Conservation (phyloP, 2,797 vertebrate genomes). For the Micropoecilia bifurca region DNA sequence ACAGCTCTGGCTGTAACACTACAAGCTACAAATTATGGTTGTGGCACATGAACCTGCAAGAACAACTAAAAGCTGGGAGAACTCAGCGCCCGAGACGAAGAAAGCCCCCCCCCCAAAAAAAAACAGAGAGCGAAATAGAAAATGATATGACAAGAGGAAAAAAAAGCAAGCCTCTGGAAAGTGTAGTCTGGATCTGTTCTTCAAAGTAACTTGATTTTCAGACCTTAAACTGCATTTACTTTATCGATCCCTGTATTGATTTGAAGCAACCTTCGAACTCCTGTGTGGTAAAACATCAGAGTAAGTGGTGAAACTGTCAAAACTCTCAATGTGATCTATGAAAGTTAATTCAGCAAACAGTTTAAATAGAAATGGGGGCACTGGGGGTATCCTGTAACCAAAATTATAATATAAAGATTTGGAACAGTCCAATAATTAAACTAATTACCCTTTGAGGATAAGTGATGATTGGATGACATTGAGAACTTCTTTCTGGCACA, state of each 20-base stretch:
- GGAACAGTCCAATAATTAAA: constrained; percentile 77
- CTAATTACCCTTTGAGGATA: constrained; percentile 75
- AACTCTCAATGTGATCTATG: constrained; percentile 56
- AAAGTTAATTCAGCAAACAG: constrained; percentile 67
- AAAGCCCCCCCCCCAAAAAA: neutral
- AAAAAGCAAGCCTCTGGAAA: constrained; percentile 40
- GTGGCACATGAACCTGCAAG: constrained; percentile 49
- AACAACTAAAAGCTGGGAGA: constrained; percentile 65
- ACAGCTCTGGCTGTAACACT: constrained; percentile 59
- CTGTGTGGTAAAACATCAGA: constrained; percentile 68
- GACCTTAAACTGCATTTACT: constrained; percentile 50
- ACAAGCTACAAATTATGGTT: constrained; percentile 64
- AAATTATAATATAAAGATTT: constrained; percentile 75
- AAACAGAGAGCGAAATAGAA: constrained; percentile 43
- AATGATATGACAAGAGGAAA: constrained; percentile 63
- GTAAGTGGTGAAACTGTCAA: constrained; percentile 62
- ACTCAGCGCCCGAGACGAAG: constrained; percentile 60
- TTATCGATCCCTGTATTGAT: constrained; percentile 71
- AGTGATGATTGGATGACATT: constrained; percentile 74
- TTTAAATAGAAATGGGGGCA: constrained; percentile 71
- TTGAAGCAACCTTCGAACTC: constrained; percentile 50
- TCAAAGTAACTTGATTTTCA: constrained; percentile 71
- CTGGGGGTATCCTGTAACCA: constrained; percentile 72
- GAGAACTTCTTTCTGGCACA: constrained; percentile 65
- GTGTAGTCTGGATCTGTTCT: constrained; percentile 69